A percentile compares a stretch with the other conserved stretches of the same genome.
Conservation (phyloP, 2,113 vertebrate genomes). For the Centrocercus urophasianus region DNA sequence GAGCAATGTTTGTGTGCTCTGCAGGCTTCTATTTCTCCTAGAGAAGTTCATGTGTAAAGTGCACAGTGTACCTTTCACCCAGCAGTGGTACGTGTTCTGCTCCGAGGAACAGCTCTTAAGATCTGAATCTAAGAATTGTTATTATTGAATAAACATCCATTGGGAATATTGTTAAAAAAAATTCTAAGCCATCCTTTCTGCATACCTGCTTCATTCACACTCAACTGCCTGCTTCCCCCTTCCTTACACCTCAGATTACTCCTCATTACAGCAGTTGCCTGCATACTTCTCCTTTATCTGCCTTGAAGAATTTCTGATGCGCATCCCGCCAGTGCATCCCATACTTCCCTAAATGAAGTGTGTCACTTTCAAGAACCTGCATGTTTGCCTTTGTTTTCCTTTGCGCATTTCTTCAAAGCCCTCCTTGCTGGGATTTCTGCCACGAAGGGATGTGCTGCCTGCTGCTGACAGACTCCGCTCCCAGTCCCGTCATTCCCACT, state of each 20-base stretch:
- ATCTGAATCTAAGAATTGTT: neutral
- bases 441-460: neutral
- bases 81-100: neutral
- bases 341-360: neutral
- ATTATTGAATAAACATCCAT: neutral
- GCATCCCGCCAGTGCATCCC: neutral
- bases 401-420: constrained; percentile 15
- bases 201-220: neutral
- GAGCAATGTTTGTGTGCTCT: neutral
- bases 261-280: neutral
- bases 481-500: neutral
- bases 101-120: neutral
- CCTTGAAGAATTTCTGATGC: neutral
- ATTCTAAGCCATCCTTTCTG: neutral
- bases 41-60: neutral
- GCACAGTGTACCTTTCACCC: neutral
- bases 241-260: neutral
- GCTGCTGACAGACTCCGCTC: constrained; percentile 41
- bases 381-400: neutral
- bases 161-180: neutral
- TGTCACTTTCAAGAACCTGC: neutral
- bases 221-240: neutral
- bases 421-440: neutral
- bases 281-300: neutral
- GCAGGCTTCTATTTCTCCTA: neutral